These are phyloP conservation scores for Danio tinwini DNA, from an alignment of 2,797 vertebrate species.

Conservation along the genomic window DNA sequence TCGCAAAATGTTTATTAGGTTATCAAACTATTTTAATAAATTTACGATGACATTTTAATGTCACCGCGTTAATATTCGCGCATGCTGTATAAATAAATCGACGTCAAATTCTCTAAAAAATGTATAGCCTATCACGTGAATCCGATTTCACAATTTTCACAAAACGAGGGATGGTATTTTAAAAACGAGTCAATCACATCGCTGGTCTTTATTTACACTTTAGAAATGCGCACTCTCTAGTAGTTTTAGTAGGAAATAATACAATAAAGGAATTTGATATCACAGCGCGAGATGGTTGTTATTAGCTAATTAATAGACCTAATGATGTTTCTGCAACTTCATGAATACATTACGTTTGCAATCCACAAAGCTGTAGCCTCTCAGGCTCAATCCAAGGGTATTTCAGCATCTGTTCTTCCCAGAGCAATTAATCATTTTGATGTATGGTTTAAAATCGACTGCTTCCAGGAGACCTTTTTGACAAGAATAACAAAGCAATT, in stretches of 20 bases:
- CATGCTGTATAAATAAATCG: not conserved
- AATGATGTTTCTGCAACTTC: constrained; percentile 89
- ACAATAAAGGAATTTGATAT: constrained; percentile 44
- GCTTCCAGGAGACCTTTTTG: constrained; percentile 91
- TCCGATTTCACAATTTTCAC: not conserved
- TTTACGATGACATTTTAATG: not conserved
- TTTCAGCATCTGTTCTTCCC: constrained; percentile 96
- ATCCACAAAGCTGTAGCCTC: constrained; percentile 82
- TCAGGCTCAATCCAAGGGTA: constrained; percentile 88
- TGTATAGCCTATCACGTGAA: not conserved
- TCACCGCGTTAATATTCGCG: not conserved
- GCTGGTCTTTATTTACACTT: constrained; percentile 53
- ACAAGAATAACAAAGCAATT: constrained; percentile 99
- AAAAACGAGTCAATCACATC: constrained; percentile 33
- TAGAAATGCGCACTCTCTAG: constrained; percentile 30
- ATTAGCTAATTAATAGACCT: constrained; percentile 84
- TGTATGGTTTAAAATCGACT: constrained; percentile 96
- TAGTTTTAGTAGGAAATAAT: constrained; percentile 49
- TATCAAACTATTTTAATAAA: not conserved
- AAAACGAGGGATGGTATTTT: not conserved
- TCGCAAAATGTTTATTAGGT: not conserved
- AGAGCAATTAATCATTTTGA: constrained; percentile 99
- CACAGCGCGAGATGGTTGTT: constrained; percentile 63
- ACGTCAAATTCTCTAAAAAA: not conserved
- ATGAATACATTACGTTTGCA: constrained; percentile 89